Conservation (phyloP, 2,113 vertebrate species). For the Phalacrocorax carbo region DNA sequence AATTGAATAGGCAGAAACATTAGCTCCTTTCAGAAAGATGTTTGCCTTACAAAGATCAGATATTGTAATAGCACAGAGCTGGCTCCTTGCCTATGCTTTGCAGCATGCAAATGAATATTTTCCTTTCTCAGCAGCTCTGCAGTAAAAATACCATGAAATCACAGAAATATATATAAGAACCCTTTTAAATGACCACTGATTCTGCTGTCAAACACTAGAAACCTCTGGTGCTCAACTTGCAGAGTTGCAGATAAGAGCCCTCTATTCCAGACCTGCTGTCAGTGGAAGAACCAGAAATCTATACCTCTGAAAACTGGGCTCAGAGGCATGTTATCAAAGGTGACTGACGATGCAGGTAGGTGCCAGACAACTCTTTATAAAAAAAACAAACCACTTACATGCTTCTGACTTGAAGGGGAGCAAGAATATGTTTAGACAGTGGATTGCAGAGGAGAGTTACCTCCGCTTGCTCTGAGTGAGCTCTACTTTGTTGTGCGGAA, state of each 20-base stretch:
- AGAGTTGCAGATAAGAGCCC: background rate
- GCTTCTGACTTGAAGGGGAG: background rate
- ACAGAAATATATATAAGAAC: background rate
- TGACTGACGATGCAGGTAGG: background rate
- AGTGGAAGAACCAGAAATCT: background rate
- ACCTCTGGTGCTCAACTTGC: background rate
- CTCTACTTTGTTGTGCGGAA: background rate
- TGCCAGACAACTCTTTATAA: background rate
- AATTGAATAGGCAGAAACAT: conserved; percentile 53
- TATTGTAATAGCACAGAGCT: conserved; percentile 41
- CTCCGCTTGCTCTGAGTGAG: background rate
- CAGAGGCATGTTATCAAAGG: background rate
- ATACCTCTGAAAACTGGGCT: background rate
- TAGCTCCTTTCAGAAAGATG: conserved; percentile 49
- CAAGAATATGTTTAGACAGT: background rate
- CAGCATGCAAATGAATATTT: conserved; percentile 31
- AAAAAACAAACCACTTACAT: background rate
- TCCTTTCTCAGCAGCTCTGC: conserved; percentile 15
- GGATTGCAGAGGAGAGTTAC: background rate
- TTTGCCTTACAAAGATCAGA: conserved; percentile 56
- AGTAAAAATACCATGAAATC: background rate
- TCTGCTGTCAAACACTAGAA: background rate
- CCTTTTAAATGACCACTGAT: background rate
- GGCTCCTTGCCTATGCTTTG: conserved; percentile 36
- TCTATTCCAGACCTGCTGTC: background rate